Evolutionary conservation across 2,888 invertebrate species (phyloP), one percentile per base, ranked within the genome.

Genomic region (Drosophila barbarae): DNA sequence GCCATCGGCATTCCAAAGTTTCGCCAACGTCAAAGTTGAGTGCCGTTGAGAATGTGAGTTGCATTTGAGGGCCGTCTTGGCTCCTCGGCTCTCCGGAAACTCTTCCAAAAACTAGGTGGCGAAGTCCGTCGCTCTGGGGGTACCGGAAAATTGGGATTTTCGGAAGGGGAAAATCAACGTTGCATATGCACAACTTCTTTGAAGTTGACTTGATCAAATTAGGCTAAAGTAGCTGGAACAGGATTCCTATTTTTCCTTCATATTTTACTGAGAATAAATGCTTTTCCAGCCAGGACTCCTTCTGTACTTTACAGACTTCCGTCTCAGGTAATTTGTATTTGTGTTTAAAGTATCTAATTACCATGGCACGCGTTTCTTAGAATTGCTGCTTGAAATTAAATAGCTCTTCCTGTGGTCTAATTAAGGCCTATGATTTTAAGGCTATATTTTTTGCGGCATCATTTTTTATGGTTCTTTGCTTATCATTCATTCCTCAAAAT

Each of bases 101-200:
- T 44, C 6, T 2, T 1, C 12, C 30, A 9, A n/a, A 21, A 60
- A 60, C 46, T 60, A 60, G 56, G 59, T 60, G 59, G 63, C 59
- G n/a, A 30, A 56, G 51, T 51, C 23, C 23, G 51, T 32, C 21
- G 39, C 56, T 49, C 10, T 21, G 30, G 30, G 56, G 32, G 10
- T 32, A 30, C 15, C 10, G 26, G 9, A 13, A 51, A 51, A 44
- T 60, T 44, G n/a, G 2, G 30, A 23, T 13, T 51, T 36, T 55
- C 50, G 36, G 30, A 59, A 30, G 39, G 42, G 30, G 42, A 36
- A 51, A 63, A 60, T 63, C 51, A 30, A 44, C 51, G 63, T 59
- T 63, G 36, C 63, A 63, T 60, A 60, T 63, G 60, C 42, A 60
- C 42, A 63, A 63, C 42, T 63, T 60, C 44, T 56, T 60, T 56